These are phyloP conservation scores for Nibea albiflora DNA, from an alignment of 2,113 vertebrate genomes.

Conservation along the genomic window DNA sequence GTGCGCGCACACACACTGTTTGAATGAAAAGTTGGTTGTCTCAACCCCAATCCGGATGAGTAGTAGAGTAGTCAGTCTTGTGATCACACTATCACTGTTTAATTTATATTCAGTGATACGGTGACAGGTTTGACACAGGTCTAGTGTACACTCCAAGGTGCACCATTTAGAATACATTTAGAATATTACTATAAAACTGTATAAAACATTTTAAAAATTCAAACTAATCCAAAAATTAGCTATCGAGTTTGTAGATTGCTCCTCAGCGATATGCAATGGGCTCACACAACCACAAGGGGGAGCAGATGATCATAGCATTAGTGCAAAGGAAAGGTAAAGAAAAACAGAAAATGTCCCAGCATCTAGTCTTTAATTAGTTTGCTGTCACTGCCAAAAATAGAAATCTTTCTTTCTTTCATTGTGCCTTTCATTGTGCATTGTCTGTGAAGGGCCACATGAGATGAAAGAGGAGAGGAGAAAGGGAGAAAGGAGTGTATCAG, in stretches of 20 bases:
- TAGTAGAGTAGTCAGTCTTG: background rate
- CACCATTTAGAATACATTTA: background rate
- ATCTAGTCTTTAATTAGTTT: background rate
- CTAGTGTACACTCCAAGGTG: background rate
- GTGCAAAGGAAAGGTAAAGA: background rate
- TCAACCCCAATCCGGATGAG: constrained; percentile 16
- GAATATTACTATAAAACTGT: background rate
- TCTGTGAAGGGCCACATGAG: background rate
- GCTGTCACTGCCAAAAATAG: background rate
- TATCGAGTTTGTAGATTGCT: background rate
- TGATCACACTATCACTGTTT: constrained; percentile 3
- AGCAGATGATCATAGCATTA: constrained; percentile 2
- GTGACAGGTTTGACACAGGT: background rate
- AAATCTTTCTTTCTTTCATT: background rate
- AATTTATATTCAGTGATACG: background rate
- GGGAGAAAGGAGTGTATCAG: background rate
- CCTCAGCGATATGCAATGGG: background rate
- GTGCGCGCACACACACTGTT: background rate
- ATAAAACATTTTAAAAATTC: background rate
- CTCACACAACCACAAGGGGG: constrained; percentile 44
- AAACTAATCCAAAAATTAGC: background rate
- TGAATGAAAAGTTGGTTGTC: background rate
- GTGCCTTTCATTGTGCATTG: background rate
- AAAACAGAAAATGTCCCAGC: background rate
- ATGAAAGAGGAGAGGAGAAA: background rate